These are phyloP conservation scores for Eubasilissa splendida DNA, from an alignment of 2,888 invertebrate genomes.

Conservation along the genomic window DNA sequence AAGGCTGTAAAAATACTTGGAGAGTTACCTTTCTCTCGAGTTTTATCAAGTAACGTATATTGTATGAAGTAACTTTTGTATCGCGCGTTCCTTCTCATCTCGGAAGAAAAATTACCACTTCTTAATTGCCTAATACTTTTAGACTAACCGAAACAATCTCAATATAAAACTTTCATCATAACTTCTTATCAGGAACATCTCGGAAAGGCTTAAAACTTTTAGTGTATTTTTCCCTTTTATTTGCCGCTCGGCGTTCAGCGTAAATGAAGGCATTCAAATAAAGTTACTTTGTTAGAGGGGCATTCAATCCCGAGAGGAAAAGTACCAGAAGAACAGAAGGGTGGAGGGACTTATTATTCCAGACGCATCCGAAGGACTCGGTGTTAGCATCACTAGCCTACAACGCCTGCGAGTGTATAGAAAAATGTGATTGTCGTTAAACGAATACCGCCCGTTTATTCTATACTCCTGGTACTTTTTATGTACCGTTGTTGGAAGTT, in stretches of 20 bases:
- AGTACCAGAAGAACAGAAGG: conserved; percentile 39
- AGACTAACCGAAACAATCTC: conserved; percentile 35
- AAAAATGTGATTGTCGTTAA: conserved; percentile 53
- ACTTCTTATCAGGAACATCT: conserved; percentile 47
- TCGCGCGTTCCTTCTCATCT: background rate
- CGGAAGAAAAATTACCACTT: conserved; percentile 31
- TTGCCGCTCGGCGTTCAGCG: conserved; percentile 41
- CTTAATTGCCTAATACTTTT: conserved; percentile 32
- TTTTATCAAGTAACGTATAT: background rate
- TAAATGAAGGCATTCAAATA: conserved; percentile 59
- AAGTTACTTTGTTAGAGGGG: conserved; percentile 54
- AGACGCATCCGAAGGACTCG: conserved; percentile 41
- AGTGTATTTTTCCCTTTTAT: conserved; percentile 45
- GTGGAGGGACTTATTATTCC: conserved; percentile 52
- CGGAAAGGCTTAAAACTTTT: conserved; percentile 45
- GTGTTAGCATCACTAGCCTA: conserved; percentile 51
- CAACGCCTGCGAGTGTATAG: conserved; percentile 42
- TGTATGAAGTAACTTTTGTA: background rate
- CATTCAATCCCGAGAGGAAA: conserved; percentile 52
- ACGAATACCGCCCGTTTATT: conserved; percentile 38
- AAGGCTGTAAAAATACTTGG: too few relatives aligned
- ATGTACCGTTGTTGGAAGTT: conserved; percentile 18
- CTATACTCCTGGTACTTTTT: conserved; percentile 39
- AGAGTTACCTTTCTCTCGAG: too few relatives aligned
- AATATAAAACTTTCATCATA: conserved; percentile 42